Base-by-base conservation (phyloP, 2,113 vertebrate species). In the Cisticola juncidis region DNA sequence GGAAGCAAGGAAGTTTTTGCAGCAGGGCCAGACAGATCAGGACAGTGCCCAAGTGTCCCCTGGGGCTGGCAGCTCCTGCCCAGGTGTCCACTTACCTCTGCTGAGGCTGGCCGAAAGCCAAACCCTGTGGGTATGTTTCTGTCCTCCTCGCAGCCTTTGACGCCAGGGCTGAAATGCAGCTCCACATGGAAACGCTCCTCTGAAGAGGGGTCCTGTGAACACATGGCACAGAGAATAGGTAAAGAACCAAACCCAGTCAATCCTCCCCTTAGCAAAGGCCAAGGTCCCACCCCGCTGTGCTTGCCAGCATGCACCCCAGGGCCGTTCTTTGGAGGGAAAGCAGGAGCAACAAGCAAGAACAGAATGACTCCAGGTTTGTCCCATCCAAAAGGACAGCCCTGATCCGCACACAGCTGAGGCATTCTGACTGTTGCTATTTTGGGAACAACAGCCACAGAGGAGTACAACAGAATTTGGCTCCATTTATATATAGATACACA, bases 101-200 rank as follows among this genome's bases (percentile, higher is more conserved):
- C 98, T 2, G 99, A 99, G 10, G 99, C 99, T 0, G 99, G 99
- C 6, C 99, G 98, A 91, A 99, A 99, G 64, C 99, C 99, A 54
- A 98, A 99, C 33, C 99, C 99, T 2, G 98, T 97, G 2, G 99
- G 99, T 9, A 98, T 98, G 5, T 98, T 99, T 94, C 99, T 98
- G 82, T 99, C 99, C 85, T 99, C 99, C 85, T 99, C 99, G 0
- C 99, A 98, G 26, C 99, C 99, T 96, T 99, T 99, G 45, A 99
- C 99, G 0, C 99, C 99, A 0, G 99, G 99, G 89, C 99, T 99
- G 97, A 99, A 99, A 95, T 99, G 99, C 68, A 99, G 98, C 97
- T 99, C 99, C 48, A 99, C 99, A 0, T 99, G 99, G 97, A 99
- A 99, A 47, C 99, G 98, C 78, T 99, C 99, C 97, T 99, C 99